phyloP scores from a whole-genome alignment of 2,113 vertebrate genomes.

The Seriola dumerili region DNA sequence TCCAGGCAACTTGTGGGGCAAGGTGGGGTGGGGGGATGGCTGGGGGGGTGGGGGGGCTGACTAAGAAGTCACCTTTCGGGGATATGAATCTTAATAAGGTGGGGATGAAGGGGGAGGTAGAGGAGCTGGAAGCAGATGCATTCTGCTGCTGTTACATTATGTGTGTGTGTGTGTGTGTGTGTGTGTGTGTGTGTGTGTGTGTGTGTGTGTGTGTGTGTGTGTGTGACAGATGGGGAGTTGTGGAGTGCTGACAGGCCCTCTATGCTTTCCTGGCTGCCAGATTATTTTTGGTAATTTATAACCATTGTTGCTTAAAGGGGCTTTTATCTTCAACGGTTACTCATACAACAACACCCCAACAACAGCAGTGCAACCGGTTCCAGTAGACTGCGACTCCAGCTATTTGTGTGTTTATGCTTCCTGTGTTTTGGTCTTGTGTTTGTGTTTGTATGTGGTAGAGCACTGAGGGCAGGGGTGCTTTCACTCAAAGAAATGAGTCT shows the following conservation, averaged over 20 bases:
- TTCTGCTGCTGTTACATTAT: constrained; percentile 50
- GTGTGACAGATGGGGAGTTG: constrained; percentile 83
- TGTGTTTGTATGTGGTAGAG: constrained; percentile 37
- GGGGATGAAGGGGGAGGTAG: constrained; percentile 45
- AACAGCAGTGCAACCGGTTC: constrained; percentile 37
- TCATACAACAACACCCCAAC: constrained; percentile 52
- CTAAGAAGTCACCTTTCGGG: constrained; percentile 87
- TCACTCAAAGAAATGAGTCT: constrained; percentile 43
- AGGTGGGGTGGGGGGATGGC: constrained; percentile 62
- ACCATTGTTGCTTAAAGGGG: constrained; percentile 79
- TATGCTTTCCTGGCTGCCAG: constrained; percentile 76
- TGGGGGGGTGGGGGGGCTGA: constrained; percentile 68
- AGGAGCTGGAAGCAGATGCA: constrained; percentile 54
- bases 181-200: constrained; percentile 45
- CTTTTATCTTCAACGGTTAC: constrained; percentile 73
- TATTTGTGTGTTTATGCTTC: constrained; percentile 45
- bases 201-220: constrained; percentile 43
- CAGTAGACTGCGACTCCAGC: constrained; percentile 8
- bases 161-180: constrained; percentile 33
- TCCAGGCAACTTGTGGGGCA: constrained; percentile 80
- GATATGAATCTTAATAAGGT: constrained; percentile 88
- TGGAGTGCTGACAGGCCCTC: constrained; percentile 81
- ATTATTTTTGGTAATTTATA: constrained; percentile 87
- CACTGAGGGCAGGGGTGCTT: constrained; percentile 7
- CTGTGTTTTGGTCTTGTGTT: constrained; percentile 12